A percentile compares a stretch with the other conserved stretches of the same genome.
Evolutionary conservation across 2,888 invertebrate species (phyloP).

Genomic region (Hirtodrosophila alboralis): DNA sequence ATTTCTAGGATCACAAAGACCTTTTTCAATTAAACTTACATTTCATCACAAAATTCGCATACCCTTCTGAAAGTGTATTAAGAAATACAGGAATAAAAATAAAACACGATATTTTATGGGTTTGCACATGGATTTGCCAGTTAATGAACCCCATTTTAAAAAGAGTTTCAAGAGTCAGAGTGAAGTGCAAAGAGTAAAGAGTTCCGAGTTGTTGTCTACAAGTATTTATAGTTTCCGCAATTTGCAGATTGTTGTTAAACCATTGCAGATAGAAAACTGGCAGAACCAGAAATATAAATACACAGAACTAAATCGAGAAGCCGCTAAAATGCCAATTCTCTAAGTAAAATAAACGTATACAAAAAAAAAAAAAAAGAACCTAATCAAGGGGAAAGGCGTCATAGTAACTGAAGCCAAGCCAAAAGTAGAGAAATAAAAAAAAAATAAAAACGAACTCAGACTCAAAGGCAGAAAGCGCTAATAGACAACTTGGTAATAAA

Average conservation of each 20-base stretch:
- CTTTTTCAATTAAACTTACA: too few species aligned
- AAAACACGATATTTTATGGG: conserved; percentile 23
- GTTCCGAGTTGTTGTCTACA: conserved; percentile 17
- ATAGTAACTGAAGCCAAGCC: too few species aligned
- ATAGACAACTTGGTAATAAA: conserved; percentile 39
- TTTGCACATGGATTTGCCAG: conserved; percentile 21
- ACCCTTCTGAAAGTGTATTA: too few species aligned
- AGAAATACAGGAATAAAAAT: too few species aligned
- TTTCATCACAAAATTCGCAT: too few species aligned
- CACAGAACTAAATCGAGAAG: conserved; percentile 20
- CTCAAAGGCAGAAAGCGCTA: conserved; percentile 35
- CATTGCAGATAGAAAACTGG: conserved; percentile 1
- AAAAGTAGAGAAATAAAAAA: conserved; percentile 9
- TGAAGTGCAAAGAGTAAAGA: too few species aligned
- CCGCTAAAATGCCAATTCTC: conserved; percentile 21
- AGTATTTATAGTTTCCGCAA: conserved; percentile 35
- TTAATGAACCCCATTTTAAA: not conserved
- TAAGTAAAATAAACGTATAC: not conserved
- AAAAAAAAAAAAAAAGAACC: not conserved
- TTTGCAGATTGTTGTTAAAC: conserved; percentile 6
- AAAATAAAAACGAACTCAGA: conserved; percentile 1
- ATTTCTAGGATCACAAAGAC: too few species aligned
- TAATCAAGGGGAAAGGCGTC: conserved; percentile 11
- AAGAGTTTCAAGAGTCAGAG: not conserved
- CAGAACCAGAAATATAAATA: conserved; percentile 8